Conservation (phyloP, 2,888 invertebrate genomes). For the Druceiella hillmani region DNA sequence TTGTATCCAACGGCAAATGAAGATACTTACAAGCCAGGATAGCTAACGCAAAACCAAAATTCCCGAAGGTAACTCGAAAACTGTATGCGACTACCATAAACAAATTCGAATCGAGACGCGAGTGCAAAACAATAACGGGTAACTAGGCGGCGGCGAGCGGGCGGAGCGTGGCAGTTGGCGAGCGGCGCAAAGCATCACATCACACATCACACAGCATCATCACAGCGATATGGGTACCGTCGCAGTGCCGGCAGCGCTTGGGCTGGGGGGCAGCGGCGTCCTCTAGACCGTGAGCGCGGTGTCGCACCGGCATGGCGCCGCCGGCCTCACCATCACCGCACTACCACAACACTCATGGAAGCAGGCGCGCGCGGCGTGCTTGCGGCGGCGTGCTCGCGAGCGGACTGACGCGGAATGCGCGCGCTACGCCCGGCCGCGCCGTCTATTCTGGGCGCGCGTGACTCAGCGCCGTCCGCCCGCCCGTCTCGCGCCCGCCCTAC, state of each 20-base stretch:
- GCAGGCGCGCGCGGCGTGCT: conserved; percentile 35
- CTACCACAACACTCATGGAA: conserved; percentile 38
- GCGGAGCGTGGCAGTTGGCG: background rate
- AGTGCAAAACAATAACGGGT: too few species aligned
- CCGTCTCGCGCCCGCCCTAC: conserved; percentile 31
- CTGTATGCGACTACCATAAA: too few species aligned
- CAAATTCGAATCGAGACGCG: too few species aligned
- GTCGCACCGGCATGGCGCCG: conserved; percentile 56
- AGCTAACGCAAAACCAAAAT: too few species aligned
- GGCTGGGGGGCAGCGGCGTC: conserved; percentile 66
- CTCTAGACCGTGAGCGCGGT: conserved; percentile 41
- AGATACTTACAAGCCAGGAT: too few species aligned
- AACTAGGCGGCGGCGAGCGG: background rate
- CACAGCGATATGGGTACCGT: conserved; percentile 57
- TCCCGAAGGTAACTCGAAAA: too few species aligned
- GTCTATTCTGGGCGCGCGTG: conserved; percentile 47
- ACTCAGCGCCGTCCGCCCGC: conserved; percentile 41
- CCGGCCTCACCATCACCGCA: conserved; percentile 50
- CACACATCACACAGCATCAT: conserved; percentile 3
- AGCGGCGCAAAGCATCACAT: background rate
- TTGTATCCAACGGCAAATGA: too few species aligned
- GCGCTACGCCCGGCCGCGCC: conserved; percentile 39
- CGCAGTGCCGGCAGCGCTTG: conserved; percentile 90
- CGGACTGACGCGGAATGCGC: conserved; percentile 27
- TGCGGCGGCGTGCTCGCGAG: conserved; percentile 45